Conservation (phyloP, 2,888 invertebrate species). For the Pterobdella sp. region DNA sequence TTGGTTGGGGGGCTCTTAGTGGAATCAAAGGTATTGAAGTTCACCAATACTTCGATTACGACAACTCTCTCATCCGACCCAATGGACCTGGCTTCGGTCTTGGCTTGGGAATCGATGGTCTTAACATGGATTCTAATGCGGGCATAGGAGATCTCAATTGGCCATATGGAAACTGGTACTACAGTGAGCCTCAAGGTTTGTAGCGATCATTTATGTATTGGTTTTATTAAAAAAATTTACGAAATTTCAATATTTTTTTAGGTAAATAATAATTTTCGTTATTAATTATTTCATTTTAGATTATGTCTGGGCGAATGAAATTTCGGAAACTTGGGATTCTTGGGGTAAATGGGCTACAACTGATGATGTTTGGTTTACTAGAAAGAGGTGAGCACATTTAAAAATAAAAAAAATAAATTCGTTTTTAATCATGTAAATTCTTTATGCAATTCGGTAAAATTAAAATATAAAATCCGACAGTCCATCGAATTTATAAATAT, state of each 20-base stretch:
- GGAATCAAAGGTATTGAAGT: slow-evolving; percentile 1
- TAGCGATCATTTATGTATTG: not conserved
- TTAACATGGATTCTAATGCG: not conserved
- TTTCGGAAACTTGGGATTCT: slow-evolving; percentile 12
- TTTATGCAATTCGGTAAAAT: too few species aligned
- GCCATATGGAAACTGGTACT: slow-evolving; percentile 24
- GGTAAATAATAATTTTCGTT: not conserved
- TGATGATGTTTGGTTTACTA: slow-evolving; percentile 16
- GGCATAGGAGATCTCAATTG: slow-evolving; percentile 20
- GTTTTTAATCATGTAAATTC: too few species aligned
- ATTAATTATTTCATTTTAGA: not conserved
- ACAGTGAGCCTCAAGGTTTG: too few species aligned
- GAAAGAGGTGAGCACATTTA: slow-evolving; percentile 1
- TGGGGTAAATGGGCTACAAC: slow-evolving; percentile 19
- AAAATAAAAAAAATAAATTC: too few species aligned
- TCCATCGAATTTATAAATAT: too few species aligned
- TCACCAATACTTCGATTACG: not conserved
- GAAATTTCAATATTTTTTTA: not conserved
- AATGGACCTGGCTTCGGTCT: slow-evolving; percentile 4
- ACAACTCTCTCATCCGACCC: not conserved
- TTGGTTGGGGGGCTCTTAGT: slow-evolving; percentile 9
- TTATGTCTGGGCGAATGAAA: slow-evolving; percentile 1
- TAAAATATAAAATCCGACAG: too few species aligned
- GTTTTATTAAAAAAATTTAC: not conserved
- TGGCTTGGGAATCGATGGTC: slow-evolving; percentile 21